phyloP scores from a whole-genome alignment of 2,797 vertebrate species.

The Champsocephalus gunnari region DNA sequence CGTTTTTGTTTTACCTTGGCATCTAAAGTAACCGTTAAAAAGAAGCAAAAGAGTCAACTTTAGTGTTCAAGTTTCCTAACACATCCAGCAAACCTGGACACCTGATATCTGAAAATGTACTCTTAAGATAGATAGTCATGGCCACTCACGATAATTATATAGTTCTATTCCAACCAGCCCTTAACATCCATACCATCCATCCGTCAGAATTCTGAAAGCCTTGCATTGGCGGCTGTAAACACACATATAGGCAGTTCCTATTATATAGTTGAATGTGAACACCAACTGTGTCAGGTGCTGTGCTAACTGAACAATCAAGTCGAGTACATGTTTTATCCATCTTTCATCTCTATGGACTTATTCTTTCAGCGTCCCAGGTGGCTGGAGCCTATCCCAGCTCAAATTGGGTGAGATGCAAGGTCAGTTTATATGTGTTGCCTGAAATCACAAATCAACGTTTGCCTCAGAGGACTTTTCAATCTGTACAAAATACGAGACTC shows the following conservation, averaged over 20 bases:
- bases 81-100: too few relatives aligned
- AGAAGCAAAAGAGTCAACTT: too few relatives aligned
- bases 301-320: slow-evolving; percentile 1
- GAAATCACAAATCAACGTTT: slow-evolving; percentile 27
- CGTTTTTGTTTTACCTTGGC: neutral
- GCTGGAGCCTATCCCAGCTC: slow-evolving; percentile 23
- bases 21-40: neutral
- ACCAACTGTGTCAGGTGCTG: neutral
- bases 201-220: neutral
- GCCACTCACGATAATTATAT: neutral
- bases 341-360: neutral
- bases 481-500: slow-evolving; percentile 18
- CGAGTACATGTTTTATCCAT: slow-evolving; percentile 12
- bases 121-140: neutral
- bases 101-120: too few relatives aligned
- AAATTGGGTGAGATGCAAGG: slow-evolving; percentile 39
- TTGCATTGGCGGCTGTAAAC: neutral
- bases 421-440: slow-evolving; percentile 19
- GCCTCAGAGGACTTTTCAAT: slow-evolving; percentile 41
- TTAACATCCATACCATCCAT: neutral
- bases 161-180: neutral
- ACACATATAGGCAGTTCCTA: neutral
- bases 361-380: slow-evolving; percentile 15
- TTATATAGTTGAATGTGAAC: neutral
- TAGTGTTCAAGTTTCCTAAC: too few relatives aligned